phyloP scores from a whole-genome alignment of 1,140 invertebrate genomes.

The Nilaparvata lugens region DNA sequence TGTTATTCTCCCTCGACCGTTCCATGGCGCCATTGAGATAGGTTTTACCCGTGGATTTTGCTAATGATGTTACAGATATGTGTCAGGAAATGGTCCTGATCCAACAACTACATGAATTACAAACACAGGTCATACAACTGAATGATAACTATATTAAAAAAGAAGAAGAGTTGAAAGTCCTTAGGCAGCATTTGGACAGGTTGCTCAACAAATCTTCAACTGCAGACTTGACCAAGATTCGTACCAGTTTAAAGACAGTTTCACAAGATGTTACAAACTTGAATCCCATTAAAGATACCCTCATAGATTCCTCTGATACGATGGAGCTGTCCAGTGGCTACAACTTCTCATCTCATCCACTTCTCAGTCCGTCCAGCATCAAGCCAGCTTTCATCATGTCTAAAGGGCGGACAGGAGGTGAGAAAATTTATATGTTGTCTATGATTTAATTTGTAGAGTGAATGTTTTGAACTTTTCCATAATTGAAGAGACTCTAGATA shows the following conservation, averaged over 20 bases:
- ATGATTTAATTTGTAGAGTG: no score
- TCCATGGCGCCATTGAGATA: no score
- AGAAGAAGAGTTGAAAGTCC: slow-evolving; percentile 55
- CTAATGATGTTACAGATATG: slow-evolving; percentile 39
- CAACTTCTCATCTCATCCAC: slow-evolving; percentile 79
- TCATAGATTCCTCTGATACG: slow-evolving; percentile 9
- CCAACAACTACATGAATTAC: slow-evolving; percentile 56
- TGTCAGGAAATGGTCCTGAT: slow-evolving; percentile 55
- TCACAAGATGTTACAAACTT: slow-evolving; percentile 33
- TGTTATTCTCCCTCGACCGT: no score
- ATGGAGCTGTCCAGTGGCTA: slow-evolving; percentile 67
- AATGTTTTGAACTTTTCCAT: no score
- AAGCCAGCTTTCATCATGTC: slow-evolving; percentile 68
- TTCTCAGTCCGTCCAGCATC: slow-evolving; percentile 66
- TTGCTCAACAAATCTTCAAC: slow-evolving; percentile 15
- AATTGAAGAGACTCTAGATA: no score
- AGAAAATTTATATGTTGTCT: slow-evolving; percentile 13
- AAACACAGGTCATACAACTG: slow-evolving; percentile 57
- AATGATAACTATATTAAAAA: slow-evolving; percentile 59
- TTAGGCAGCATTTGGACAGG: slow-evolving; percentile 50
- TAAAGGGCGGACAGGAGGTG: slow-evolving; percentile 57
- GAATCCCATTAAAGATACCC: slow-evolving; percentile 24
- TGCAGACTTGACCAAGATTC: neutral
- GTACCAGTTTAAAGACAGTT: slow-evolving; percentile 18
- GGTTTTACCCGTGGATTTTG: no score